phyloP scores from a whole-genome alignment of 1,140 invertebrate species.

The Nephila pilipes region DNA sequence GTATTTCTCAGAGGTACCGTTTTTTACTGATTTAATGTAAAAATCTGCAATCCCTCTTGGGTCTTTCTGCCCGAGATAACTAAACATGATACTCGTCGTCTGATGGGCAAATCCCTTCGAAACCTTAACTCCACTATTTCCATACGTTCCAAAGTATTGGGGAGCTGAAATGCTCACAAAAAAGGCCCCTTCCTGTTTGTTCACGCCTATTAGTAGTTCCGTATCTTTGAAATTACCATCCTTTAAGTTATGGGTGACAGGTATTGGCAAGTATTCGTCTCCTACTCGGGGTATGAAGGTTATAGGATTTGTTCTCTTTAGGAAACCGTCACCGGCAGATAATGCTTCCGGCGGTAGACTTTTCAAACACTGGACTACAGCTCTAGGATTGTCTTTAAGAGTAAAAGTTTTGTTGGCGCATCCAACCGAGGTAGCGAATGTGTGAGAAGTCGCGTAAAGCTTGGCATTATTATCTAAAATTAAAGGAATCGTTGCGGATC shows the following conservation, averaged over 20 bases:
- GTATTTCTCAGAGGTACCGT: slow-evolving; percentile 15
- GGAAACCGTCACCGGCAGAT: not conserved
- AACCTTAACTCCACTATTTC: not conserved
- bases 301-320: slow-evolving; percentile 12
- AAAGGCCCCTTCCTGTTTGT: slow-evolving; percentile 46
- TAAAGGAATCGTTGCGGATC: slow-evolving; percentile 2
- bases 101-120: slow-evolving; percentile 17
- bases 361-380: slow-evolving; percentile 33
- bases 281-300: slow-evolving; percentile 47
- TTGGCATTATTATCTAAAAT: slow-evolving; percentile 2
- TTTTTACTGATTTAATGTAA: slow-evolving; percentile 14
- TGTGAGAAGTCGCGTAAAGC: not conserved
- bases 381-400: slow-evolving; percentile 17
- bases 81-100: not conserved
- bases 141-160: slow-evolving; percentile 8
- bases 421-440: not conserved
- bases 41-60: slow-evolving; percentile 38
- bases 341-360: not conserved
- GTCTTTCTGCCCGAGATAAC: slow-evolving; percentile 2
- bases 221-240: slow-evolving; percentile 14
- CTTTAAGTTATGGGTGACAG: not conserved
- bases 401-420: slow-evolving; percentile 11
- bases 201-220: slow-evolving; percentile 28
- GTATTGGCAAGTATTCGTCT: slow-evolving; percentile 37
- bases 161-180: slow-evolving; percentile 1